phyloP scores from a whole-genome alignment of 2,113 vertebrate genomes.

The Oryzias woworae region DNA sequence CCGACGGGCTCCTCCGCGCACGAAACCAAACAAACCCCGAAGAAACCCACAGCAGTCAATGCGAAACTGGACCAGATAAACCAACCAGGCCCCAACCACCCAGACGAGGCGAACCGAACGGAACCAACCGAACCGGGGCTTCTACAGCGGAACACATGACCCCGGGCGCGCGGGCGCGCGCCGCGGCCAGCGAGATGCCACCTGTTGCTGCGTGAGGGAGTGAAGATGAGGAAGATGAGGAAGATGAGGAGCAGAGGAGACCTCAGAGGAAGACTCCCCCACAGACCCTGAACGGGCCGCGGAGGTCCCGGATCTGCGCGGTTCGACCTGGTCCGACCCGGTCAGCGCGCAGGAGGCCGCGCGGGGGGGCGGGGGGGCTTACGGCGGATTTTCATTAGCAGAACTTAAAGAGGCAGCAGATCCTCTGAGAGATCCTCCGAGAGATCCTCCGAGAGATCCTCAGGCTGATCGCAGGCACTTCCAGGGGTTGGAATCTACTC shows the following conservation, averaged over 20 bases:
- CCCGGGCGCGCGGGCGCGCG: neutral
- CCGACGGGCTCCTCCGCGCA: slow-evolving; percentile 13
- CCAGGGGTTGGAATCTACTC: too few relatives aligned
- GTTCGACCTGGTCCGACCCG: slow-evolving; percentile 7
- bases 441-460: neutral
- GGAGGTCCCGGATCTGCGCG: slow-evolving; percentile 24
- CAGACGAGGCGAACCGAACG: too few relatives aligned
- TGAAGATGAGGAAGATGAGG: neutral
- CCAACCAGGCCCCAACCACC: too few relatives aligned
- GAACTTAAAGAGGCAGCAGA: slow-evolving; percentile 66
- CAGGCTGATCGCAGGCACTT: too few relatives aligned
- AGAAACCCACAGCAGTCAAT: neutral
- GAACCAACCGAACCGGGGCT: too few relatives aligned
- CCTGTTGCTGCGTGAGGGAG: slow-evolving; percentile 8
- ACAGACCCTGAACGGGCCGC: slow-evolving; percentile 6
- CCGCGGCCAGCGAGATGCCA: neutral
- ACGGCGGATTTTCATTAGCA: slow-evolving; percentile 53
- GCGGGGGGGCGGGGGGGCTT: slow-evolving; percentile 11
- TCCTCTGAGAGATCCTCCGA: neutral
- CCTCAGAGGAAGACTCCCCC: slow-evolving; percentile 14
- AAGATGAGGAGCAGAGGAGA: neutral
- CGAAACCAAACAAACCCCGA: neutral
- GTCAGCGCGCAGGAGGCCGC: neutral
- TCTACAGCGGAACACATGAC: too few relatives aligned
- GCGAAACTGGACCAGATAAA: too few relatives aligned